Base-by-base conservation (phyloP, 2,113 vertebrate genomes). In the Engystomops pustulosus region DNA sequence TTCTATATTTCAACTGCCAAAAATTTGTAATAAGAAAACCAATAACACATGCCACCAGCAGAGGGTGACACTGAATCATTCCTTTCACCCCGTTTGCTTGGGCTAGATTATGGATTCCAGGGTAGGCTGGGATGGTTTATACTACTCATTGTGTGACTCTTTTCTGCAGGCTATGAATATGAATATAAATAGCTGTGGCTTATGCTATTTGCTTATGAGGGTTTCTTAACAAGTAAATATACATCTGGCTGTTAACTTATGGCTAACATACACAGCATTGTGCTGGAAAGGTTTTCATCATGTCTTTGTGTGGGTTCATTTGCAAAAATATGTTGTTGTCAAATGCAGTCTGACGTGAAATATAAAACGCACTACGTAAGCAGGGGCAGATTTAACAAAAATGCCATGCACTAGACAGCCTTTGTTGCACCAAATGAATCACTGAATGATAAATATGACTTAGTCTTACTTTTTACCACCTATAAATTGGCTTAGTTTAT, bases 31-130 rank as follows among this genome's bases (percentile, higher is more conserved):
- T 23, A 23, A 62, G 27, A 65, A 32, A 18, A 32, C 60, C 23
- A 62, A 62, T 62, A 30, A 71, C 5, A 14, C 12, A 6, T 27
- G 6, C 17, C 25, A 72, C 51, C 53, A 60, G 75, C 51, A 78
- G 51, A 36, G 58, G 75, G 75, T 25, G 53, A 53, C 34, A 36
- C 36, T 17, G 51, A 36, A 78, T 53, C 55, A 47, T 51, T n/a
- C 41, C 30, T 20, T 17, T 18, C 30, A 18, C 4, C 9, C 36
- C 9, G n/a, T 34, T 77, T 9, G 2, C 12, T 34, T 34, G 0
- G 27, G 6, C 58, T 15, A 62, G 27, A 14, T 65, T 2, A 4
- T 67, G 3, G 3, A 11, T 30, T 20, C 11, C 11, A 58, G 23
- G 34, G 20, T 34, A 77, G 25, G 8, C 45, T 11, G 30, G 0